These are phyloP conservation scores for Diplosoma virens DNA, from an alignment of 23 tunicate genomes.

Conservation along the genomic window DNA sequence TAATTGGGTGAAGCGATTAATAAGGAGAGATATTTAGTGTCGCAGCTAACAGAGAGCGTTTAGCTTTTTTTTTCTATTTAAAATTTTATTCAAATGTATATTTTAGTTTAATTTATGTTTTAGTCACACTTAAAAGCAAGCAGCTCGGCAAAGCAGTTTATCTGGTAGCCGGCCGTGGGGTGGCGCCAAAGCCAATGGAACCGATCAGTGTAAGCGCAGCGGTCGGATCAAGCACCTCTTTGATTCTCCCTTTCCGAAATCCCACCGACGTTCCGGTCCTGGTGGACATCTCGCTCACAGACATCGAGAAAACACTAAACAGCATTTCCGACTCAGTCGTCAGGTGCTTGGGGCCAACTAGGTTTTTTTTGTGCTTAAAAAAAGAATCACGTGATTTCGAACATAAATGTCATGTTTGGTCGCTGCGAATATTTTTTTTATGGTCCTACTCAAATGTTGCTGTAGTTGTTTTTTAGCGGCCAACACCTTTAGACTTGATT, in stretches of 20 bases:
- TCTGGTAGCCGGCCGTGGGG: constrained; percentile 66
- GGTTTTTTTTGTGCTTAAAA: too few species aligned
- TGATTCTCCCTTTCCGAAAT: constrained; percentile 82
- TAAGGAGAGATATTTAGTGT: too few species aligned
- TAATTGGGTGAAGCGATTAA: too few species aligned
- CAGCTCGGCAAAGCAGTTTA: constrained; percentile 79
- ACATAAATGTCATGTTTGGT: too few species aligned
- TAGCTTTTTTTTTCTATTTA: too few species aligned
- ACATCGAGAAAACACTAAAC: constrained; percentile 65
- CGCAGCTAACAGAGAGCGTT: too few species aligned
- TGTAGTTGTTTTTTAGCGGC: too few species aligned
- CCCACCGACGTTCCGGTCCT: constrained; percentile 69
- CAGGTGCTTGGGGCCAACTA: constrained; percentile 24
- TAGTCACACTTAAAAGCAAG: constrained; percentile 70
- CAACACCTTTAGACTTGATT: too few species aligned
- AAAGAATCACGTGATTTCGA: too few species aligned
- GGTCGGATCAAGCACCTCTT: constrained; percentile 80
- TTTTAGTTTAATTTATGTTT: background rate
- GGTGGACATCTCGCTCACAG: constrained; percentile 58
- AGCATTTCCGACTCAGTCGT: constrained; percentile 62
- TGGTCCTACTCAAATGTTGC: too few species aligned
- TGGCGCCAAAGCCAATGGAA: constrained; percentile 82
- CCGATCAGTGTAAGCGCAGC: constrained; percentile 80
- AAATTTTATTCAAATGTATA: too few species aligned
- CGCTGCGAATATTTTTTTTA: too few species aligned